These are phyloP conservation scores for Pantherophis vulpinus DNA, from an alignment of 2,797 vertebrate species.

Conservation along the genomic window DNA sequence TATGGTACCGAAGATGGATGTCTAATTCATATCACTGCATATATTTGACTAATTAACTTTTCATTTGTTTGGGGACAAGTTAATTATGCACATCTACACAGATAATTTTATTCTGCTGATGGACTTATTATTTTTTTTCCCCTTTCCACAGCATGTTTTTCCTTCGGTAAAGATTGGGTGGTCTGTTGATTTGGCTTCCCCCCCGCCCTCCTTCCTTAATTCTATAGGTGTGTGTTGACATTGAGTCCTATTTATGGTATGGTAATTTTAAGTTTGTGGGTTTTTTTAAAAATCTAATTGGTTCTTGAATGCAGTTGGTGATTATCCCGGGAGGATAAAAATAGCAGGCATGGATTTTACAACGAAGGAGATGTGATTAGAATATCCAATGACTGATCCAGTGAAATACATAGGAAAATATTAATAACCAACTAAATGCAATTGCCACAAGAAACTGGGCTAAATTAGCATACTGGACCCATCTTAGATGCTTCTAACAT, in stretches of 20 bases:
- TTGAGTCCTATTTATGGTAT: background rate
- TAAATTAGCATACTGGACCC: background rate
- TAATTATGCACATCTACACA: background rate
- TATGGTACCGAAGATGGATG: background rate
- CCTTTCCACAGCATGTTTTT: background rate
- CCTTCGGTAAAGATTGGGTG: background rate
- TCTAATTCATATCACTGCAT: background rate
- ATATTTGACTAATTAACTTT: background rate
- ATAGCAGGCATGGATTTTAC: background rate
- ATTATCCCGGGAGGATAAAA: background rate
- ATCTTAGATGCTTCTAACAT: background rate
- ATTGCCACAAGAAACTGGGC: no score
- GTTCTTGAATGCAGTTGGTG: background rate
- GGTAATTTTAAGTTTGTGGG: background rate
- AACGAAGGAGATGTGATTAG: background rate
- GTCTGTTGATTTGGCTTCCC: background rate
- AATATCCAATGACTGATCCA: background rate
- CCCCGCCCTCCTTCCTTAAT: background rate
- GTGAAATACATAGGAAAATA: background rate
- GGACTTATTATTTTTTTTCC: background rate
- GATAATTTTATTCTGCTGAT: background rate
- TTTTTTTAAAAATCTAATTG: background rate
- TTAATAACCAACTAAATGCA: background rate
- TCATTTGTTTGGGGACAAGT: background rate
- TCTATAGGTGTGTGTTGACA: background rate